Evolutionary conservation across 2,888 invertebrate genomes (phyloP), one percentile per base, ranked within the genome.

Genomic region (Nasonia oneida): DNA sequence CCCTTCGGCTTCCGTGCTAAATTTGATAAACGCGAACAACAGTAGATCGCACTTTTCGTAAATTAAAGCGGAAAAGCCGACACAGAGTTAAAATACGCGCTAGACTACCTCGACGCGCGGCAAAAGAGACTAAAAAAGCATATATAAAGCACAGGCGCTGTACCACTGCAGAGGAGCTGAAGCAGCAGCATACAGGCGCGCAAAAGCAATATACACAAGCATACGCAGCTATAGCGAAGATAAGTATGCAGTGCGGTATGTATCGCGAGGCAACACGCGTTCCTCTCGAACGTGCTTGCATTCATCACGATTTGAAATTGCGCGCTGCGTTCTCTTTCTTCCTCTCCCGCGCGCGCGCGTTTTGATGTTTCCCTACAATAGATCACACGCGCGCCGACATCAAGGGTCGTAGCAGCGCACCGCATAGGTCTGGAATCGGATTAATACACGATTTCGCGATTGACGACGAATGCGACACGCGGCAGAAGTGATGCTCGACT

Each of bases 301-400:
- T 85, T 85, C 80, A 83, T 78, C 50, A 61, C 81, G 37, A 83
- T 84, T 84, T 61, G 47, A 74, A 84, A 82, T 79, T 81, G 74
- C 79, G 74, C 23, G 64, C 53, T 12, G 57, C 57, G 1, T 53
- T 53, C 53, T 53, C 57, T 39, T 37, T 71, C 39, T 42, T 37
- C 8, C 39, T 42, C 8, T 64, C 15, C 29, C 50, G n/a, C 18
- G 15, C 29, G 12, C 1, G 29, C 39, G 67, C 83, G 82, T 87
- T 87, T 87, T 87, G 84, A 87, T 87, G 71, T 86, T 83, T 80
- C 61, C 64, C 76, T 64, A 87, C 85, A 86, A 87, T 86, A 85
- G 83, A 87, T 87, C 87, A 87, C 47, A 87, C 70, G 87, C 37
- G 23, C 57, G 79, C 81, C 86, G 86, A 77, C 84, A 70, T 18